Percentiles rank a stretch among this genome's conserved stretches.
Evolutionary conservation across 2,113 vertebrate genomes (phyloP).

Genomic region (Ochotona curzoniae): DNA sequence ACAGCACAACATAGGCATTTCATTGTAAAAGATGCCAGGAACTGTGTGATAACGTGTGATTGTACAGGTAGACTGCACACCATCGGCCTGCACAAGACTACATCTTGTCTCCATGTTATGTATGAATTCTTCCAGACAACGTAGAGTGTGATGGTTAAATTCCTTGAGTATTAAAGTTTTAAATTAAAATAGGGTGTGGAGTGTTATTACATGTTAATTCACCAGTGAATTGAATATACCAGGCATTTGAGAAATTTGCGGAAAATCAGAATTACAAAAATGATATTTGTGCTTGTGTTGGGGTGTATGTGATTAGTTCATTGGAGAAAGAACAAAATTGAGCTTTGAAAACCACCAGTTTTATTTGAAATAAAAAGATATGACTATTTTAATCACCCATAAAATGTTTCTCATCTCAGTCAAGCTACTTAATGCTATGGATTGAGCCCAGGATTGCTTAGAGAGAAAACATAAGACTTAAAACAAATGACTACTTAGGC

Average conservation of each 20-base stretch:
- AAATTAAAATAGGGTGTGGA: neutral
- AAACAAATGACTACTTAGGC: neutral
- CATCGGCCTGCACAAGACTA: neutral
- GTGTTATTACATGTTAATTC: neutral
- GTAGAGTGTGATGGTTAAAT: neutral
- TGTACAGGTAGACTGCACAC: accelerated
- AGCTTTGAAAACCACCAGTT: neutral
- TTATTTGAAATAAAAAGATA: neutral
- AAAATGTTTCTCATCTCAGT: neutral
- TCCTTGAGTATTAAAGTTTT: neutral
- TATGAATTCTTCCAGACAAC: neutral
- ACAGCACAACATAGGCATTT: neutral
- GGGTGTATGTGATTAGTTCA: neutral
- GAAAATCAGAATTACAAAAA: neutral
- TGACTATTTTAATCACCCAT: neutral
- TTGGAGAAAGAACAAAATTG: neutral
- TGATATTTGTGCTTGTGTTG: neutral
- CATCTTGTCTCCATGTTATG: neutral
- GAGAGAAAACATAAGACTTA: neutral
- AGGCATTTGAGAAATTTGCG: neutral
- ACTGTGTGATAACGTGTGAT: neutral
- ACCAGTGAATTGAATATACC: neutral
- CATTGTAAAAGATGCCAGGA: neutral
- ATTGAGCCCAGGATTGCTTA: neutral
- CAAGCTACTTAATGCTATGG: neutral